These are phyloP conservation scores for Laterallus jamaicensis DNA, from an alignment of 2,113 vertebrate genomes.

Conservation along the genomic window DNA sequence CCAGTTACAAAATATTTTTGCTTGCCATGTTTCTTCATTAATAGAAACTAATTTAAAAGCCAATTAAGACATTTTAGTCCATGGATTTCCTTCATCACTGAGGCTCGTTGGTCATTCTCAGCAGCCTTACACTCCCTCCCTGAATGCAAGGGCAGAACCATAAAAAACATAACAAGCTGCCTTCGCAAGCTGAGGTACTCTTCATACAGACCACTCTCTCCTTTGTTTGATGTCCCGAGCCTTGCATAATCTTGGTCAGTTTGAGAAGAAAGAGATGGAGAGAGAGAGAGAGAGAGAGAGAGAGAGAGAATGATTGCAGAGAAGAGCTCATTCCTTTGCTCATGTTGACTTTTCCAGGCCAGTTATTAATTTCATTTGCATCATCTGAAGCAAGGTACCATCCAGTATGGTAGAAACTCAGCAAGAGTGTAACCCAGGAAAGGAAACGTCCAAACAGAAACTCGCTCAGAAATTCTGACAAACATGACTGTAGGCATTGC, in stretches of 20 bases:
- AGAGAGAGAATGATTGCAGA: neutral
- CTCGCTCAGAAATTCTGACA: neutral
- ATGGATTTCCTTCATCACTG: neutral
- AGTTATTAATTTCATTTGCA: neutral
- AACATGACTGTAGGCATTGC: neutral
- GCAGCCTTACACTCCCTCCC: neutral
- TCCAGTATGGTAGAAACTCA: neutral
- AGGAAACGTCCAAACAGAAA: neutral
- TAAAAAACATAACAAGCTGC: neutral
- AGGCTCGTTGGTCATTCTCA: neutral
- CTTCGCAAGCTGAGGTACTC: neutral
- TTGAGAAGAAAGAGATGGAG: neutral
- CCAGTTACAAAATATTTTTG: neutral
- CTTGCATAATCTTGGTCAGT: neutral
- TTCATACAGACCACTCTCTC: neutral
- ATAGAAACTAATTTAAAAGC: neutral
- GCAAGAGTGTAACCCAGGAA: neutral
- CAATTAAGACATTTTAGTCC: neutral
- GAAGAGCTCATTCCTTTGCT: neutral
- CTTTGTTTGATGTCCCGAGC: neutral
- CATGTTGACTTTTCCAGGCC: neutral
- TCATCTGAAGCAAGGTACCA: neutral
- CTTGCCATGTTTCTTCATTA: neutral
- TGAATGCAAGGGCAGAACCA: neutral
- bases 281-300: too few species aligned